phyloP scores from a whole-genome alignment of 2,888 invertebrate species.

The Galeopsomyia nigrocyanea region DNA sequence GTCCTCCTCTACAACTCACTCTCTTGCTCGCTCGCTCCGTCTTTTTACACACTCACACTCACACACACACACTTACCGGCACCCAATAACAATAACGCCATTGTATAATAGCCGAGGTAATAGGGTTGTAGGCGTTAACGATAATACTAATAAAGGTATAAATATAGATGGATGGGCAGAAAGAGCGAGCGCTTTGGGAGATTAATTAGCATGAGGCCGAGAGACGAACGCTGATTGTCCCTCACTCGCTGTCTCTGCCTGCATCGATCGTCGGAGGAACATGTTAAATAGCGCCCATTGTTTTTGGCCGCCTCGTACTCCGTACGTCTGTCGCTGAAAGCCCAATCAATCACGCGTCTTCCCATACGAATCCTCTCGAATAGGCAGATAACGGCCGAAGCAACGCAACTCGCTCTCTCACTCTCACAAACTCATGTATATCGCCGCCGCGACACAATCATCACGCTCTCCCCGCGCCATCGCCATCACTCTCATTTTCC shows the following conservation, averaged over 20 bases:
- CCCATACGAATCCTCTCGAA: constrained; percentile 52
- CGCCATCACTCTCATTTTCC: no score
- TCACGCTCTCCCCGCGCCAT: no score
- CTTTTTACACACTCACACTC: constrained; percentile 1
- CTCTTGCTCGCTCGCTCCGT: neutral
- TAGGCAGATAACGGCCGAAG: neutral
- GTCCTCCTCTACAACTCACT: constrained; percentile 26
- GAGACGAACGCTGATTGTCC: no score
- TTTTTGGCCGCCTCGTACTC: constrained; percentile 47
- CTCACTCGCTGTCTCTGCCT: no score
- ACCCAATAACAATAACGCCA: neutral
- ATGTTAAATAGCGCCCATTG: constrained; percentile 32
- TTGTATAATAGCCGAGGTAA: no score
- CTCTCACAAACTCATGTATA: no score
- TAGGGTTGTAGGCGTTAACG: no score
- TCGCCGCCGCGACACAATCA: no score
- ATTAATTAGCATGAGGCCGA: no score
- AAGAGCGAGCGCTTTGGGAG: no score
- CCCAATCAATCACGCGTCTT: constrained; percentile 62
- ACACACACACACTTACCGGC: constrained; percentile 24
- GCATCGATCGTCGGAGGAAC: no score
- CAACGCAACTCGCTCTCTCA: neutral
- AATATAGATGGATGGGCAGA: constrained; percentile 17
- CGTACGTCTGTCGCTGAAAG: constrained; percentile 49
- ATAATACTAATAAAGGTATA: no score